Evolutionary conservation across 2,113 vertebrate genomes (phyloP), one percentile per base, ranked within the genome.

Genomic region (Nansenia antarctica): DNA sequence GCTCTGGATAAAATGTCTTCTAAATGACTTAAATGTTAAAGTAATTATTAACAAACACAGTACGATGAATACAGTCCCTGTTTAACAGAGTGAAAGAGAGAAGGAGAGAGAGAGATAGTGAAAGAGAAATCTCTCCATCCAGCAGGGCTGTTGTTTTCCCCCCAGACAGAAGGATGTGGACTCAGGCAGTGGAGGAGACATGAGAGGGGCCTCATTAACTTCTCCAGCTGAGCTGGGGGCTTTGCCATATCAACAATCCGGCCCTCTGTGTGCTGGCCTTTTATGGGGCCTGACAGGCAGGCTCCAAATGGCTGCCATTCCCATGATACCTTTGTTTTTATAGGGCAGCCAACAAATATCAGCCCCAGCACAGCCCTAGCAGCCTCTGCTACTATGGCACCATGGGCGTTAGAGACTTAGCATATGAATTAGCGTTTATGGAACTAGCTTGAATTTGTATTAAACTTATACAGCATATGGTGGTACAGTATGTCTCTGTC

Each of bases 291-390:
- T 84, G 69, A 76, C 76, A 82, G 66, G 66, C 72, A 55, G 37
- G 65, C 85, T 85, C 77, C 71, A 85, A 83, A 87, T 85, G 86
- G 77, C 79, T 72, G 68, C 76, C 75, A 79, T 88, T 84, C 88
- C 82, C 74, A 61, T 70, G 76, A 77, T 78, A 68, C 63, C 79
- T 69, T 66, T 76, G 72, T 85, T 81, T 80, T 81, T 81, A 81
- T 68, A 79, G 63, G 73, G 39, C 76, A 68, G 69, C 45, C 73
- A 73, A 77, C 77, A 80, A 80, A 85, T 61, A 72, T 27, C 32
- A 42, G 0, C 65, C 53, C 58, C 3, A 49, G 65, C 59, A 49
- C 57, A 67, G 61, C 54, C 63, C 57, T 59, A 57, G 49, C 66
- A 27, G 47, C 26, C 58, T 34, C 30, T 24, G 55, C n/a, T n/a